Base-by-base conservation (phyloP, 2,113 vertebrate genomes). In the Phoxinus phoxinus region DNA sequence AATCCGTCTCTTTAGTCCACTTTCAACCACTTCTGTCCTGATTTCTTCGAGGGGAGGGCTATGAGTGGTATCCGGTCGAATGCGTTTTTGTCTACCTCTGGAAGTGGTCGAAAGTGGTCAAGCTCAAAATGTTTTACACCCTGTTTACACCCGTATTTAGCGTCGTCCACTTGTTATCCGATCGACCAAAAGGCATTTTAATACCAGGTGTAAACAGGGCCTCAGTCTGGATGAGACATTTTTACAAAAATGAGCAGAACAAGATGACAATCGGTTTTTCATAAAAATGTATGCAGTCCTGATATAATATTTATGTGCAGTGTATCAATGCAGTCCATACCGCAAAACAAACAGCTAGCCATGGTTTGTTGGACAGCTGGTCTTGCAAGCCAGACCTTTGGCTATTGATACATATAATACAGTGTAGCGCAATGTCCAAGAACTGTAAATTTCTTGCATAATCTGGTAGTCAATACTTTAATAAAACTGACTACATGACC, bases 301-400 rank as follows among this genome's bases (percentile, higher is more conserved):
- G 11, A 83, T 83, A 17, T 56, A 58, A 72, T 83, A 83, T 83
- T 72, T 37, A 56, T 56, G 67, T 71, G 63, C 27, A 67, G 25
- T 30, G 44, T 67, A 51, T 67, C n/a, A 4, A 32, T 35, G 27
- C 41, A 51, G 27, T 46, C 15, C 23, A 80, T n/a, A 41, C 12
- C 7, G 32, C 51, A 35, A 77, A 37, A 21, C 48, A 56, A 21
- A 73, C 51, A 77, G 51, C 73, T 12, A 21, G 73, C 27, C 30
- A 37, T 32, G 37, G 35, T 30, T 58, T 79, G 32, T 23, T 59
- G 12, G 35, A 59, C 32, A 27, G 56, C 11, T 79, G 6, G 9
- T 58, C 1, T 19, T 56, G 27, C 21, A 37, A 37, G 21, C 6
- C 53, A 59, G 19, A 78, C 6, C 32, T 15, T n/a, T n/a, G 56